These are phyloP conservation scores for Esperia sulphurella DNA, from an alignment of 2,888 invertebrate genomes.

Conservation along the genomic window DNA sequence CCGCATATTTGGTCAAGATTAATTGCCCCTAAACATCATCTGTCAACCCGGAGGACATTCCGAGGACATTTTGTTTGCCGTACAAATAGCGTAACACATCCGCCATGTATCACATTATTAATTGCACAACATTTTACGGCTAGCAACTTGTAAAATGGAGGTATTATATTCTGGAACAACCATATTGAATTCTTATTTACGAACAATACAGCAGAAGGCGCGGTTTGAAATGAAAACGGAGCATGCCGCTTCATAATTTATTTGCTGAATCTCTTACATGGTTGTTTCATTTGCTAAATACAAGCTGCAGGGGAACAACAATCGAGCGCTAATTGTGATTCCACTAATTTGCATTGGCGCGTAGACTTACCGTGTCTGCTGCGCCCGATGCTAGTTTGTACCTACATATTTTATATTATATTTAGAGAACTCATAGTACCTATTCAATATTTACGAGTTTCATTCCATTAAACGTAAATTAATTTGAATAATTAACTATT, in stretches of 20 bases:
- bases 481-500: no score
- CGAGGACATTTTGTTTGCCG: conserved; percentile 62
- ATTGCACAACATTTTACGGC: conserved; percentile 22
- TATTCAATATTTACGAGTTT: no score
- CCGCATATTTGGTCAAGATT: conserved; percentile 75
- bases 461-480: no score
- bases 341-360: conserved; percentile 65
- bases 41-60: conserved; percentile 63
- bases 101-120: conserved; percentile 46
- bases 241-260: conserved; percentile 47
- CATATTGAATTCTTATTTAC: conserved; percentile 9
- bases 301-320: conserved; percentile 57
- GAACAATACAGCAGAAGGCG: conserved; percentile 19
- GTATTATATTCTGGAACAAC: conserved; percentile 6
- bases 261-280: conserved; percentile 55
- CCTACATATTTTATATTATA: not conserved
- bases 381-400: conserved; percentile 30
- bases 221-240: conserved; percentile 32
- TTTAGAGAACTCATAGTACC: no score
- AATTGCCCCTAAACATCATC: conserved; percentile 71
- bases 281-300: conserved; percentile 62
- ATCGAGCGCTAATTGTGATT: conserved; percentile 70
- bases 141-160: conserved; percentile 5
- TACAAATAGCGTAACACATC: conserved; percentile 59
- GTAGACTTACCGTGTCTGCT: conserved; percentile 35